Base-by-base conservation (phyloP, 2,888 invertebrate genomes). In the Drosophila nr. perissopoda region DNA sequence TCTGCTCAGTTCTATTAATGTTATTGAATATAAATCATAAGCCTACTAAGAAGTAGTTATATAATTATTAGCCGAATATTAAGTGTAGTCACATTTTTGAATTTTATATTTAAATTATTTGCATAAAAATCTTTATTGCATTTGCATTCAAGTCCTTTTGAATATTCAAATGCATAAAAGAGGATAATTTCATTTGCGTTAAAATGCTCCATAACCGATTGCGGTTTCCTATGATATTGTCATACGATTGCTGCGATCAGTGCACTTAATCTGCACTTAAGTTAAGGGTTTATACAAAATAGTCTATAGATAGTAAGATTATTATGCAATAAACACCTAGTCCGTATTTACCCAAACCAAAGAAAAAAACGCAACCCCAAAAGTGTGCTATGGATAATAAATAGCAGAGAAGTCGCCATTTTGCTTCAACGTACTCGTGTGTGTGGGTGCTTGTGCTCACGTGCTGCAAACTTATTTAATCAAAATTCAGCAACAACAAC, bases 381-480 rank as follows among this genome's bases (percentile, higher is more conserved):
- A 76, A 62, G 69, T 78, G 78, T 74, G 74, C 78, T 70, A 65
- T 65, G 53, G 1, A 65, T 36, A 38, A 29, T 57, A 16, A 25
- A 8, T 21, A 42, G 29, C 54, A 42, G 52, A 27, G 53, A 29
- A 31, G 54, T 31, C 84, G 84, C 83, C 88, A 84, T 84, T 84
- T 84, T 83, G 66, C 67, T 76, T 40, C 29, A 51, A 18, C 11
- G 18, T 34, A 25, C 13, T 31, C 13, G 13, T 59, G 60, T 53
- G 59, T 63, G 53, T 52, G 25, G 51, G 38, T 21, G 8, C 56
- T 58, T 51, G 59, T 69, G 53, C 58, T 64, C 46, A 66, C 56
- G 66, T 57, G 54, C 70, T 69, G 64, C 61, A 62, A 74, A 67
- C 65, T 79, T 79, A 83, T 83, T 82, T 70, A 77, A 84, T 87